Base-by-base conservation (phyloP, 1,140 invertebrate species). In the Drosophila ficusphila region DNA sequence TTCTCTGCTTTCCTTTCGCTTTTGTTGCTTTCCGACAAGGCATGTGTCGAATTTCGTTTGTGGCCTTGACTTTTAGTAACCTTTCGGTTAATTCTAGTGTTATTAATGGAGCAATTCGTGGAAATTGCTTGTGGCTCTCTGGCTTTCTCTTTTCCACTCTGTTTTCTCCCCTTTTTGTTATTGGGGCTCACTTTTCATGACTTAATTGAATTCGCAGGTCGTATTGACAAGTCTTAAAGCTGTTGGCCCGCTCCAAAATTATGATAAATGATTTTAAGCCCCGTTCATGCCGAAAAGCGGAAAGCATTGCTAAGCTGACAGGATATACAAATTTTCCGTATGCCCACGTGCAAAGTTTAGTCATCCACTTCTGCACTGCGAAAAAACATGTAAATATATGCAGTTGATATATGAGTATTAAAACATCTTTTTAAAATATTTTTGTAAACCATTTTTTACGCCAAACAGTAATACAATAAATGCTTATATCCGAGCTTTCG, bases 1-100 rank as follows among this genome's bases (percentile, higher is more conserved):
- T 16, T 73, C 38, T 60, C 19, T 19, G 21, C 12, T 34, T 75
- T 58, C 52, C 41, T 34, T 5, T 31, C 5, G 14, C 23, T 14
- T 25, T 19, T 14, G 8, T 29, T n/a, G 18, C n/a, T 18, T 47
- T 53, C 41, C 25, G 14, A 38, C 38, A 9, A 53, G 71, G 62
- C 64, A 62, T 85, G 79, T 85, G 79, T 75, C 74, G 74, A 77
- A 64, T 82, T 83, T 82, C 61, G 49, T 47, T 33, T 36, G 41
- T 71, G 82, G 77, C 82, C 82, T 88, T 88, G 82, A 88, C 82
- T 88, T 86, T 88, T 67, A 88, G 82, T 88, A 88, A 88, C 82
- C 82, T 88, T 76, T 75, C 76, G 67, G 64, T 75, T 81, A 86
- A 86, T 77, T 88, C 78, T 86, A 86, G 82, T 85, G 78, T 82